Percentiles rank a stretch among this genome's conserved stretches.
These are phyloP conservation scores for Clarias fuscus DNA, from an alignment of 2,797 vertebrate species.

Conservation along the genomic window DNA sequence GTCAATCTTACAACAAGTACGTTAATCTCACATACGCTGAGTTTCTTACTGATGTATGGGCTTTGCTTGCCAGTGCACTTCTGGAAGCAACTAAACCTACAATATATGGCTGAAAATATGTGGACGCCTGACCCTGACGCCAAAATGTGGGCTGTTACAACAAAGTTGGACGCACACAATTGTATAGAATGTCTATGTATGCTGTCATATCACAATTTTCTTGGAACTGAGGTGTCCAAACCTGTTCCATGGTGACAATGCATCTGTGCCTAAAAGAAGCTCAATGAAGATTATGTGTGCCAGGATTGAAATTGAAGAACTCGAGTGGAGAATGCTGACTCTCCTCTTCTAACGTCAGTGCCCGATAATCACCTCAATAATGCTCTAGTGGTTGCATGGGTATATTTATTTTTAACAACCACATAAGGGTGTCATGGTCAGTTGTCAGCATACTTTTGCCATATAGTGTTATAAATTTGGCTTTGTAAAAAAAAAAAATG, in stretches of 20 bases:
- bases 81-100: not conserved
- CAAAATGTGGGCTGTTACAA: not conserved
- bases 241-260: not conserved
- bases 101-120: not conserved
- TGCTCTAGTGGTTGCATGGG: not conserved
- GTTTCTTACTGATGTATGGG: not conserved
- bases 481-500: not conserved
- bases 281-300: not conserved
- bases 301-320: not conserved
- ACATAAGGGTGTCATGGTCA: not conserved
- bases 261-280: not conserved
- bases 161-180: not conserved
- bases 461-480: not conserved
- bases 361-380: not conserved
- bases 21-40: not conserved
- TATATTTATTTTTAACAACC: not conserved
- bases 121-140: not conserved
- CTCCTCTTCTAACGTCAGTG: not conserved
- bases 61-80: not conserved
- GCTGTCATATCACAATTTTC: not conserved
- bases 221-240: not conserved
- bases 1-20: constrained; percentile 59
- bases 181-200: not conserved
- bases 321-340: not conserved
- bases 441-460: not conserved